Conservation (phyloP, 2,797 vertebrate genomes). For the Notamacropus eugenii region DNA sequence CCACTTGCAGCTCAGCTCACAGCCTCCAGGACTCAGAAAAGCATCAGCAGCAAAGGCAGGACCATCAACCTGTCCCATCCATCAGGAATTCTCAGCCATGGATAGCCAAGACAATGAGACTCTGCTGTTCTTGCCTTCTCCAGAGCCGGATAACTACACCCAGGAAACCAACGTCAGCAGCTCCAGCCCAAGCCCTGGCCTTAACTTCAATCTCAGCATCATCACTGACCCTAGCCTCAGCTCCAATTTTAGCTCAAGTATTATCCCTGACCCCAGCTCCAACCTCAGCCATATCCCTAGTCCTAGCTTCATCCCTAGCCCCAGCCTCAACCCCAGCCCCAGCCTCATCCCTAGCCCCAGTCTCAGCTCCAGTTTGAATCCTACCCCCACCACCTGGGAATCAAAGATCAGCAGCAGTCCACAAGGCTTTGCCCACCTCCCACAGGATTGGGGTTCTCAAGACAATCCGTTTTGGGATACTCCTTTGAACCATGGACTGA, state of each 20-base stretch:
- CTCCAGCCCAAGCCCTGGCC: conserved; percentile 49
- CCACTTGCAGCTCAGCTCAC: background rate
- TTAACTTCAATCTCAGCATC: background rate
- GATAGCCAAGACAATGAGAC: conserved; percentile 55
- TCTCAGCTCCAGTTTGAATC: conserved; percentile 7
- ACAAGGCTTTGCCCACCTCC: conserved; percentile 76
- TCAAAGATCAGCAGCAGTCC: conserved; percentile 38
- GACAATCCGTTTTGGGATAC: conserved; percentile 79
- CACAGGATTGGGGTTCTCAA: conserved; percentile 80
- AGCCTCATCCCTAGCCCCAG: background rate
- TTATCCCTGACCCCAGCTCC: background rate
- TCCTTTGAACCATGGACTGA: conserved; percentile 92
- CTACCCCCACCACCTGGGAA: background rate
- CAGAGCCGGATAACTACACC: conserved; percentile 68
- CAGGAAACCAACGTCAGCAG: conserved; percentile 72
- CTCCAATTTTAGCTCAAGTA: background rate
- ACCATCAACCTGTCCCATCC: background rate
- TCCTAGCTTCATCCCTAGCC: background rate
- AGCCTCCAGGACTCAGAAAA: background rate
- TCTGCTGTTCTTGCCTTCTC: conserved; percentile 12
- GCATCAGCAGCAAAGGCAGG: background rate
- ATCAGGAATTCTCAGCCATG: conserved; percentile 58
- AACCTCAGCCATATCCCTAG: background rate
- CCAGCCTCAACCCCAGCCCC: conserved; percentile 16
- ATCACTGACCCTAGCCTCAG: background rate